A percentile compares a stretch with the other conserved stretches of the same genome.
These are phyloP conservation scores for Neoascia interrupta DNA, from an alignment of 2,888 invertebrate species.

Conservation along the genomic window DNA sequence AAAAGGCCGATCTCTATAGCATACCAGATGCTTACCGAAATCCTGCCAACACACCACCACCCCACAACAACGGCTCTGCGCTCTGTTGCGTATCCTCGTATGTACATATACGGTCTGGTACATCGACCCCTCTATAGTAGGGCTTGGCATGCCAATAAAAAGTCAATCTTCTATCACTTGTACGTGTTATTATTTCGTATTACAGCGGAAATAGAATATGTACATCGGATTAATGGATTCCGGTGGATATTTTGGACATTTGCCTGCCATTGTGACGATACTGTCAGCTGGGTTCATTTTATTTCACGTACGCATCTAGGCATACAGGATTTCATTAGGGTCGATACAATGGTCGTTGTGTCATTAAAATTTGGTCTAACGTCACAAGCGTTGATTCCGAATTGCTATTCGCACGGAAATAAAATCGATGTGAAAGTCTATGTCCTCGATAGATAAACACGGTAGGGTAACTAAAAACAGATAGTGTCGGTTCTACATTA, in stretches of 20 bases:
- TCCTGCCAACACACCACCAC: conserved; percentile 1
- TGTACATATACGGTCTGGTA: background rate
- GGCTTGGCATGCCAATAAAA: conserved; percentile 42
- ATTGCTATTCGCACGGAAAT: too few species aligned
- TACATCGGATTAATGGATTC: conserved; percentile 54
- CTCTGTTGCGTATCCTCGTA: conserved; percentile 13
- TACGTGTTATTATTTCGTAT: conserved; percentile 59
- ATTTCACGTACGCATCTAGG: too few species aligned
- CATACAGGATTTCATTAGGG: background rate
- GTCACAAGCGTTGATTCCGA: too few species aligned
- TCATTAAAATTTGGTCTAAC: conserved; percentile 34
- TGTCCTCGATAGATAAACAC: too few species aligned
- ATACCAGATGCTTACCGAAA: conserved; percentile 26
- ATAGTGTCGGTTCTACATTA: too few species aligned
- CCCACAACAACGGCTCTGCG: background rate
- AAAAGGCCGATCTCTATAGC: conserved; percentile 35
- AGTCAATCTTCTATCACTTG: conserved; percentile 54
- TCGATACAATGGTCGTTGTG: conserved; percentile 9
- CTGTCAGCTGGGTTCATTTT: conserved; percentile 7
- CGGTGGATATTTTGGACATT: conserved; percentile 45
- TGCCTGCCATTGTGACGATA: conserved; percentile 19
- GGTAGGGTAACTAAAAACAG: too few species aligned
- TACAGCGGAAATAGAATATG: conserved; percentile 51
- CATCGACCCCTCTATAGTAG: conserved; percentile 11
- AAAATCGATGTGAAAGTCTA: too few species aligned